These are phyloP conservation scores for Rousettus leschenaultii DNA, from an alignment of 2,113 vertebrate species.

Conservation along the genomic window DNA sequence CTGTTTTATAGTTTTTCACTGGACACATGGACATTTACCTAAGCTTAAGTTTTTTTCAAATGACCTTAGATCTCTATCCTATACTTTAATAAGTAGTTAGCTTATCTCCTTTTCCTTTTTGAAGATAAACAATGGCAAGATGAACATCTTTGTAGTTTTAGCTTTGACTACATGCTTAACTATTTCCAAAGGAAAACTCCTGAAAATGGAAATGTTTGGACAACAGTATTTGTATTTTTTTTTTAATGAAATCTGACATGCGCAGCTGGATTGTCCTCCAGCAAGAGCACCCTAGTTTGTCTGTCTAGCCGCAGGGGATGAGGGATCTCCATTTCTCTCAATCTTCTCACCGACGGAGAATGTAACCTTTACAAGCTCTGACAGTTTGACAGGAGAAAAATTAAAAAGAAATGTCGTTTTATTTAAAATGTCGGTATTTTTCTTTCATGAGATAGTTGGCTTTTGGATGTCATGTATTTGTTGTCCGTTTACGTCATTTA, in stretches of 20 bases:
- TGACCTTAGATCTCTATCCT: background rate
- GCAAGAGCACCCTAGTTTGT: background rate
- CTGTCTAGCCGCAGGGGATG: no score
- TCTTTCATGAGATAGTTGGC: background rate
- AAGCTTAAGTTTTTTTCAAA: background rate
- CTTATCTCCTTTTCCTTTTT: background rate
- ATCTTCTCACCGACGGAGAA: background rate
- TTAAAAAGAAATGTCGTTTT: background rate
- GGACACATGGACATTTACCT: background rate
- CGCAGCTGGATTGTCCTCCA: background rate
- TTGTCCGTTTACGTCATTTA: background rate
- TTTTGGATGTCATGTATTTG: background rate
- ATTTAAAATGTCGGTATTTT: background rate
- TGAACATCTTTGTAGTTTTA: accelerated
- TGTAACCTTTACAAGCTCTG: no score
- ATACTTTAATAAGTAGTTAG: background rate
- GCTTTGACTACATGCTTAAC: background rate
- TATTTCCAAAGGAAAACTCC: background rate
- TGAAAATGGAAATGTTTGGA: background rate
- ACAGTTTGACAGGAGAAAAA: background rate
- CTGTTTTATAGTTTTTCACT: background rate
- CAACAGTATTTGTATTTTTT: background rate
- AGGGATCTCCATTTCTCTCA: background rate
- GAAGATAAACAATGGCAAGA: no score
- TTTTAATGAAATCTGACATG: background rate